Base-by-base conservation (phyloP, 1,140 invertebrate genomes). In the Neuroterus valhalla region DNA sequence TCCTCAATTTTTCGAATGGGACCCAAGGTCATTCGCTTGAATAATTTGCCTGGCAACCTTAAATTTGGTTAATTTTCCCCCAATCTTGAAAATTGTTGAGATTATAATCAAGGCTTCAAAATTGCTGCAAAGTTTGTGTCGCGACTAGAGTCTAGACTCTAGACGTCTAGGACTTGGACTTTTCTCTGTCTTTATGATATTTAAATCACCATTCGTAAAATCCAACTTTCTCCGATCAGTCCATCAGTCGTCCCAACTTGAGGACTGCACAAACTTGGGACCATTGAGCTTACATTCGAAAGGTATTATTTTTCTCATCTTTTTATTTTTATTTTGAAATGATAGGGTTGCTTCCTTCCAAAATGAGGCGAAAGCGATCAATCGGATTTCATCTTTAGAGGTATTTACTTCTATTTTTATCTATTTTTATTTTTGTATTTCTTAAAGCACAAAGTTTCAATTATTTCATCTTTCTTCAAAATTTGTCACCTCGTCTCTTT, bases 1-100 rank as follows among this genome's bases (percentile, higher is more conserved):
- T 75, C 67, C 45, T 75, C 19, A 66, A 69, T 76, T 80, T 70
- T 68, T 80, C 74, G 52, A 80, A 80, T 80, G 52, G 15, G 52
- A 19, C 11, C 48, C 76, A 74, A 78, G 75, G 72, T 72, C 67
- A 71, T 50, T 38, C 31, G 11, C 26, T 26, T 5, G 21, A 62
- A 62, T 14, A 62, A 26, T 23, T 5, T 5, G 55, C 45, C 12
- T 74, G 4, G 1, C 5, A 8, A 10, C 31, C 5, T 5, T 38
- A 38, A 38, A 38, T 10, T 38, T 38, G 31, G 31, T 38, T 0
- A 8, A 38, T 0, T 38, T 38, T 38, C 31, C 6, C 6, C 31
- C 10, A 38, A 5, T 38, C 10, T 5, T 38, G n/a, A 38, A 38
- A 38, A 38, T 38, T 8, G 31, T 38, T 10, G 10, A 38, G 31